These are phyloP conservation scores for Sardinella longiceps DNA, from an alignment of 2,797 vertebrate species.

Conservation along the genomic window DNA sequence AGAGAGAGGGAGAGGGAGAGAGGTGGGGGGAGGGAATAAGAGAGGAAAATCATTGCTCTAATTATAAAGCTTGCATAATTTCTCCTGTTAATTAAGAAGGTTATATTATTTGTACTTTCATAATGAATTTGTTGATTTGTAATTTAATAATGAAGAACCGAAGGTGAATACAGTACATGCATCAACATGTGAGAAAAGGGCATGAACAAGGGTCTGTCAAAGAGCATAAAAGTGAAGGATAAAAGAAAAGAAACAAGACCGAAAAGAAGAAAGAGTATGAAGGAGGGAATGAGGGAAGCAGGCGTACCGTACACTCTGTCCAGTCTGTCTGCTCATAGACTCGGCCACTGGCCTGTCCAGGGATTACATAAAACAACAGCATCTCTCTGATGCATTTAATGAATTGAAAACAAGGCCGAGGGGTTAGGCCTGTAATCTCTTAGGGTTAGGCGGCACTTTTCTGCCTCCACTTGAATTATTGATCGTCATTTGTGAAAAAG, in stretches of 20 bases:
- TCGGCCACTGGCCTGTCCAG: not conserved
- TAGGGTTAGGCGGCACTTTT: not conserved
- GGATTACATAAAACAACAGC: conserved; percentile 40
- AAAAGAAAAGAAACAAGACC: not conserved
- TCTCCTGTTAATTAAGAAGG: too few relatives aligned
- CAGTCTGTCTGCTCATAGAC: not conserved
- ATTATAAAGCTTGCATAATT: too few relatives aligned
- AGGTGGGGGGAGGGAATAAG: not conserved
- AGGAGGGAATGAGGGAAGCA: not conserved
- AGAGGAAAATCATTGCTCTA: too few relatives aligned
- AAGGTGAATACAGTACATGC: not conserved
- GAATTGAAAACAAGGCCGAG: conserved; percentile 10
- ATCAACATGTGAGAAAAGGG: not conserved
- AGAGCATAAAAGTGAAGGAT: not conserved
- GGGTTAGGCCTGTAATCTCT: conserved; percentile 29
- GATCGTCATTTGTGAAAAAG: conserved; percentile 7
- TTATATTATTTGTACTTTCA: too few relatives aligned
- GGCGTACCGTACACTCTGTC: not conserved
- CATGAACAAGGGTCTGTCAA: not conserved
- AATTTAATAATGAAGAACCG: too few relatives aligned
- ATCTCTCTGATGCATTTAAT: conserved; percentile 21
- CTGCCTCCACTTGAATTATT: not conserved
- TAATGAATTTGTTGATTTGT: too few relatives aligned
- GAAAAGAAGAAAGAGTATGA: not conserved
- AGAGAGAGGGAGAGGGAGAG: not conserved